Evolutionary conservation across 2,888 invertebrate genomes (phyloP).

Genomic region (Amiota minor): DNA sequence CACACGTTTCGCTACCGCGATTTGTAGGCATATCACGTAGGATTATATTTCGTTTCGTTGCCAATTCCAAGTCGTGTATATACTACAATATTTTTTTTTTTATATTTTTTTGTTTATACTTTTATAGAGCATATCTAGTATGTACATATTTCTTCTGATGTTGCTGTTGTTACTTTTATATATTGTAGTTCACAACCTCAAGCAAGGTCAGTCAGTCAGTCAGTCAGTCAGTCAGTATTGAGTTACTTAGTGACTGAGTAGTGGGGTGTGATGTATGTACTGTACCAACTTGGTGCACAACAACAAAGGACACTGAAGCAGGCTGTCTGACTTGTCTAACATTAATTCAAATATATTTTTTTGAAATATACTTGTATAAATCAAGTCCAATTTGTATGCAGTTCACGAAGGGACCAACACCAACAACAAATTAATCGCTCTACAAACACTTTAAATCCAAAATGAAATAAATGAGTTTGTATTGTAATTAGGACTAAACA

Average conservation of each 20-base stretch:
- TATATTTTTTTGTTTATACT: no score
- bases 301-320: no score
- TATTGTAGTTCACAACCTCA: conserved; percentile 16
- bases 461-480: neutral
- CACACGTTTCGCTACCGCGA: neutral
- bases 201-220: conserved; percentile 18
- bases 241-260: neutral
- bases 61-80: neutral
- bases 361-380: conserved; percentile 11
- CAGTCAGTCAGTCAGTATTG: neutral
- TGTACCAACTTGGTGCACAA: neutral
- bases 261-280: no score
- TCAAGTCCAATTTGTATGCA: conserved; percentile 7
- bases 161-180: neutral
- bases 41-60: neutral
- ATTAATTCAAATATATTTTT: neutral
- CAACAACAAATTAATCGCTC: conserved; percentile 15
- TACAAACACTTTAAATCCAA: conserved; percentile 5
- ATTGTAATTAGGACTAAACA: neutral
- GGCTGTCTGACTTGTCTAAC: neutral
- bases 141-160: neutral
- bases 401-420: neutral
- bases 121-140: neutral
- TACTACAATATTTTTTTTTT: no score
- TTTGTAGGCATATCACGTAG: conserved; percentile 15